These are phyloP conservation scores for Benitochromis conjunctus DNA, from an alignment of 2,113 vertebrate species.

Conservation along the genomic window DNA sequence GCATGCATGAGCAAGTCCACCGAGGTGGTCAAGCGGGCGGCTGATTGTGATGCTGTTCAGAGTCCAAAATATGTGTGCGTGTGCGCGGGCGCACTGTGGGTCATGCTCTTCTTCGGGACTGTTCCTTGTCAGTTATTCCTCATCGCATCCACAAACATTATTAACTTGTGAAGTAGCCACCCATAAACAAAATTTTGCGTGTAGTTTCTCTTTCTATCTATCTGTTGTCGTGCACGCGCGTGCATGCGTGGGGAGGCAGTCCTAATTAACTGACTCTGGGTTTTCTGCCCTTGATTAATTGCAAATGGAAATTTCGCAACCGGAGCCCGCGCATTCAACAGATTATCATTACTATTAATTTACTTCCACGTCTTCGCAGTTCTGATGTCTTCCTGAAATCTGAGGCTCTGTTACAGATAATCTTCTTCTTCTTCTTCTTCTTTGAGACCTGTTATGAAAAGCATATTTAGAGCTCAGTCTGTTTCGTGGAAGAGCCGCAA, in stretches of 20 bases:
- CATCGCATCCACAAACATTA: background rate
- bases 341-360: constrained; percentile 30
- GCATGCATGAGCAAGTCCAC: background rate
- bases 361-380: background rate
- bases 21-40: constrained; percentile 19
- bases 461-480: background rate
- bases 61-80: background rate
- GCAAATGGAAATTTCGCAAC: constrained; percentile 17
- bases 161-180: background rate
- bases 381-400: background rate
- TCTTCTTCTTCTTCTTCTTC: background rate
- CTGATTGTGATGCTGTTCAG: constrained; percentile 23
- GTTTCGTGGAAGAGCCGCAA: background rate
- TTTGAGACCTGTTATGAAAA: background rate
- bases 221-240: background rate
- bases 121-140: background rate
- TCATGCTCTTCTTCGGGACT: background rate
- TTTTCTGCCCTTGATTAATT: constrained; percentile 39
- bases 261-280: constrained; percentile 34
- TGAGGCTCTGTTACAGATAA: background rate
- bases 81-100: background rate
- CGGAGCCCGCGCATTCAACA: constrained; percentile 40
- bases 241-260: background rate
- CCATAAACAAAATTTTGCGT: background rate
- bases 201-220: background rate